Conservation (phyloP, 2,888 invertebrate genomes). For the Malacosoma neustria region DNA sequence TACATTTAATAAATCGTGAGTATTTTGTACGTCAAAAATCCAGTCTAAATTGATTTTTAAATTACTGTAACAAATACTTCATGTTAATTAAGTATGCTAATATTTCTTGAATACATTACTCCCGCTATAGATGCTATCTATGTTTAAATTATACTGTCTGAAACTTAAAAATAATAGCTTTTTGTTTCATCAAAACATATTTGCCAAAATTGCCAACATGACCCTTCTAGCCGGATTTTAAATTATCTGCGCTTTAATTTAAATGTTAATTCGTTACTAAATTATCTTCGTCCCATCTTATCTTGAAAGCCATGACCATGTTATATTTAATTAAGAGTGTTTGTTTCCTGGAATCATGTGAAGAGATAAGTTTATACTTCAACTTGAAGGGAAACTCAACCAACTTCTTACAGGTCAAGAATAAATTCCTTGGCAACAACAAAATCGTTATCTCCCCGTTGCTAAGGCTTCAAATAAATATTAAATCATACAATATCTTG, state of each 20-base stretch:
- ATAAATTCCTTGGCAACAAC: not conserved
- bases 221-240: slow-evolving; percentile 13
- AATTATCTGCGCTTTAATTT: not conserved
- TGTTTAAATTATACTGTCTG: too few relatives aligned
- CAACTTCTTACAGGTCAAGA: not conserved
- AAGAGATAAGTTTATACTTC: not conserved
- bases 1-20: too few relatives aligned
- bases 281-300: not conserved
- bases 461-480: slow-evolving; percentile 34
- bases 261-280: not conserved
- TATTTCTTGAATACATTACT: too few relatives aligned
- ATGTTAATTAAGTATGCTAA: too few relatives aligned
- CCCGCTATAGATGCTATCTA: too few relatives aligned
- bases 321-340: not conserved
- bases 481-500: slow-evolving; percentile 55
- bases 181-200: too few relatives aligned
- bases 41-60: too few relatives aligned
- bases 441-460: slow-evolving; percentile 14
- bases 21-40: too few relatives aligned
- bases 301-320: not conserved
- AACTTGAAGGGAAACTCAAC: not conserved
- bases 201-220: too few relatives aligned
- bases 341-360: not conserved
- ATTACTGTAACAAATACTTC: too few relatives aligned
- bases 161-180: too few relatives aligned